Percentiles rank a stretch among this genome's conserved stretches.
phyloP scores from a whole-genome alignment of 1,140 invertebrate genomes.

The Pollicipes pollicipes region DNA sequence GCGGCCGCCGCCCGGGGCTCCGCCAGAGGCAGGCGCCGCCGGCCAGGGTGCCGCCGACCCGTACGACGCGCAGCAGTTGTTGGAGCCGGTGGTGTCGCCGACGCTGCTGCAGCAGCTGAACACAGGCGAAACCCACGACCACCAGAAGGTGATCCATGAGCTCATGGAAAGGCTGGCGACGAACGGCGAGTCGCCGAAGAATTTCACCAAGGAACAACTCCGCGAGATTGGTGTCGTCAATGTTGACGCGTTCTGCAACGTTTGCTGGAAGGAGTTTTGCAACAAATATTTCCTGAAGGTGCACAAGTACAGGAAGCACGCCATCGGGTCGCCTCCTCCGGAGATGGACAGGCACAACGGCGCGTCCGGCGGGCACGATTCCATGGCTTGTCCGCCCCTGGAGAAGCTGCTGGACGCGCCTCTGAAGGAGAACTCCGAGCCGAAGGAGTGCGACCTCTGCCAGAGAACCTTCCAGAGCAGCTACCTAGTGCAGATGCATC shows the following conservation, averaged over 20 bases:
- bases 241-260: slow-evolving; percentile 76
- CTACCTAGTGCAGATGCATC: slow-evolving; percentile 35
- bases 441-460: slow-evolving; percentile 35
- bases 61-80: background rate
- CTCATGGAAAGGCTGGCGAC: slow-evolving; percentile 7
- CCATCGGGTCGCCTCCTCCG: slow-evolving; percentile 35
- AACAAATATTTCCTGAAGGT: slow-evolving; percentile 72
- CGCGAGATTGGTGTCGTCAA: slow-evolving; percentile 59
- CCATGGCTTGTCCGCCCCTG: background rate
- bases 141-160: background rate
- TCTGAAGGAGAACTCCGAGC: slow-evolving; percentile 22
- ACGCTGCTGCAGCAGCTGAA: background rate
- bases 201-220: slow-evolving; percentile 45
- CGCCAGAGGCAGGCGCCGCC: background rate
- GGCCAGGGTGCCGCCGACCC: background rate
- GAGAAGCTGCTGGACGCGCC: background rate
- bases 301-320: slow-evolving; percentile 41
- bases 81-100: background rate
- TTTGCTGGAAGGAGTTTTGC: slow-evolving; percentile 87
- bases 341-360: background rate
- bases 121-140: background rate
- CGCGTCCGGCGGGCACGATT: background rate
- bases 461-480: slow-evolving; percentile 35
- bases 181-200: slow-evolving; percentile 6
- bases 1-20: background rate